Evolutionary conservation across 2,888 invertebrate genomes (phyloP).

Genomic region (Standfussiana lucernea): DNA sequence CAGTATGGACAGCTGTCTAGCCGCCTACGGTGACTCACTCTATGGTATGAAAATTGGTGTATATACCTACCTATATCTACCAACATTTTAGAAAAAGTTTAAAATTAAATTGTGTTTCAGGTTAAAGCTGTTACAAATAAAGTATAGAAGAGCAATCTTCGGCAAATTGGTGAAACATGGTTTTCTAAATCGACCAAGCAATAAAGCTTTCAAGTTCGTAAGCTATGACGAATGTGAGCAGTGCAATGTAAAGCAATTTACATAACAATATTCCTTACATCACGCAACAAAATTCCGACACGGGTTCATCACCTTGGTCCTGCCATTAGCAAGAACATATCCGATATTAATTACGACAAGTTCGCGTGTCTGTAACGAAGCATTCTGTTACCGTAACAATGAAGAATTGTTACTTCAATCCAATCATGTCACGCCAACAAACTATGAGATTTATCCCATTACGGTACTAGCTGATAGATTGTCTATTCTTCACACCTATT

Average conservation of each 20-base stretch:
- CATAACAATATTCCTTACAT: conserved; percentile 55
- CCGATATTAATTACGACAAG: conserved; percentile 71
- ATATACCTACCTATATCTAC: neutral
- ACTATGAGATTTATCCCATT: conserved; percentile 80
- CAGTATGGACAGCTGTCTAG: conserved; percentile 42
- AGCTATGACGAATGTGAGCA: conserved; percentile 43
- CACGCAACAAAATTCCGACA: conserved; percentile 53
- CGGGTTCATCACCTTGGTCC: conserved; percentile 66
- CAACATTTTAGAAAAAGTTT: neutral
- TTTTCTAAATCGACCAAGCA: conserved; percentile 19
- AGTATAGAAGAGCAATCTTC: neutral
- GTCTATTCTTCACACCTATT: conserved; percentile 56
- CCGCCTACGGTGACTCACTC: conserved; percentile 24
- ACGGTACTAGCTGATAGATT: conserved; percentile 77
- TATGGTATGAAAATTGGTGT: conserved; percentile 12
- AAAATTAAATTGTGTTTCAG: conserved; percentile 12
- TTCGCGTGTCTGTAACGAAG: conserved; percentile 79
- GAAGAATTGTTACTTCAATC: conserved; percentile 74
- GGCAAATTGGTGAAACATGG: conserved; percentile 1
- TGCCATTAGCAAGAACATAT: conserved; percentile 60
- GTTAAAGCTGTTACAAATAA: neutral
- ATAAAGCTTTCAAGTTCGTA: conserved; percentile 20
- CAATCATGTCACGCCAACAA: conserved; percentile 78
- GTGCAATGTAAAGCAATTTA: conserved; percentile 54
- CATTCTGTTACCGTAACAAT: conserved; percentile 78